phyloP scores from a whole-genome alignment of 1,140 invertebrate genomes.

The Zaprionus gabonicus region DNA sequence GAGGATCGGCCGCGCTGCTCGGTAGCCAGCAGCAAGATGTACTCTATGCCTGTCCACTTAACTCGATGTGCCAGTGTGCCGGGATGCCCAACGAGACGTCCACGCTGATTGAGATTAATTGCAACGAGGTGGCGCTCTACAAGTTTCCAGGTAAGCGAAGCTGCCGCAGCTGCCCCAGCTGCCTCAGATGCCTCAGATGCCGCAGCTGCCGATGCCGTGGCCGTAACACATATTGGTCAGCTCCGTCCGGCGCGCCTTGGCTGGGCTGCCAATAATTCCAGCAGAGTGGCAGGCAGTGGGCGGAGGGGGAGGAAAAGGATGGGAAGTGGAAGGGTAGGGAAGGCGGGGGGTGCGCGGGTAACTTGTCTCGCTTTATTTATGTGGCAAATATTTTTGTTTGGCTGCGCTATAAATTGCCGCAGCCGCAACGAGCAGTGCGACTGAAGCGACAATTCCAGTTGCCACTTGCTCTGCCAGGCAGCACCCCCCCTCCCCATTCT shows the following conservation, averaged over 20 bases:
- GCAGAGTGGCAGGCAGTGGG: not conserved
- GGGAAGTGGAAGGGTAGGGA: not conserved
- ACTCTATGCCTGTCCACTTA: slow-evolving; percentile 86
- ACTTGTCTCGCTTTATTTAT: slow-evolving; percentile 73
- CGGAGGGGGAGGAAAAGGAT: not conserved
- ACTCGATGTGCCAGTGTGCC: slow-evolving; percentile 88
- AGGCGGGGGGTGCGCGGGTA: slow-evolving; percentile 9
- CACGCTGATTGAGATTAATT: slow-evolving; percentile 87
- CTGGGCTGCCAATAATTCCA: slow-evolving; percentile 45
- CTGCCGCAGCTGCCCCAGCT: no score
- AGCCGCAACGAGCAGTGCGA: slow-evolving; percentile 12
- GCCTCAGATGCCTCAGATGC: not conserved
- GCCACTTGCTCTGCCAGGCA: slow-evolving; percentile 10
- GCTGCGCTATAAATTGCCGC: slow-evolving; percentile 57
- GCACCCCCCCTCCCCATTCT: no score
- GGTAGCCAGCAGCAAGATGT: slow-evolving; percentile 81
- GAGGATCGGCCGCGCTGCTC: slow-evolving; percentile 70
- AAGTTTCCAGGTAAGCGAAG: slow-evolving; percentile 86
- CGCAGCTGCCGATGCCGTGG: slow-evolving; percentile 6
- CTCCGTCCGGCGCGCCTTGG: not conserved
- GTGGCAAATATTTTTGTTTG: slow-evolving; percentile 74
- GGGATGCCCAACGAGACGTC: slow-evolving; percentile 86
- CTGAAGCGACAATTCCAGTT: slow-evolving; percentile 30
- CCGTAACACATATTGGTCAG: not conserved
- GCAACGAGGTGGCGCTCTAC: slow-evolving; percentile 87